Conservation (phyloP, 2,113 vertebrate species). For the Pseudopipra pipra region DNA sequence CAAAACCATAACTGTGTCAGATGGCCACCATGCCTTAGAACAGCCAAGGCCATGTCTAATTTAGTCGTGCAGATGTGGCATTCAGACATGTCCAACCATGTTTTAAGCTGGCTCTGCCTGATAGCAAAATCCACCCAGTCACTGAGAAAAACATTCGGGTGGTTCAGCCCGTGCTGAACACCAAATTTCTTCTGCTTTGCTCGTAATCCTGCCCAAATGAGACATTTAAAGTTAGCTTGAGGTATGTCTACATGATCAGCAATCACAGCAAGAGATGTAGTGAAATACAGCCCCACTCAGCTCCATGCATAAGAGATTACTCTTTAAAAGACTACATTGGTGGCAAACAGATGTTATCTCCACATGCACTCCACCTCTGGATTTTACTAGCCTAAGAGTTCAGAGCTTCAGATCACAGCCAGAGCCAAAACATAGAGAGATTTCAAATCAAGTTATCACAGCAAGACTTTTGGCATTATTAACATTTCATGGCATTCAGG, state of each 20-base stretch:
- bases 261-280: neutral
- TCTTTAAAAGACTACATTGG: neutral
- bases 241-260: neutral
- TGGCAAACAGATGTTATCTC: conserved; percentile 14
- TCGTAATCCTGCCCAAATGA: neutral
- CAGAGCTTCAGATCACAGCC: conserved; percentile 6
- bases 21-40: neutral
- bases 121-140: neutral
- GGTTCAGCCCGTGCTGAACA: neutral
- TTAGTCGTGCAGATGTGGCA: neutral
- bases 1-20: neutral
- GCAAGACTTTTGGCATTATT: neutral
- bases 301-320: neutral
- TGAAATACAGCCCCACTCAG: neutral
- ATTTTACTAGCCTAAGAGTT: conserved; percentile 15
- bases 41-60: neutral
- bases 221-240: neutral
- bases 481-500: neutral
- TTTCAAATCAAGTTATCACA: conserved; percentile 21
- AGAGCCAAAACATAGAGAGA: neutral
- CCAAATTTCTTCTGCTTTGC: neutral
- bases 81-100: neutral
- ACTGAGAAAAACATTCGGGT: neutral
- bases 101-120: neutral
- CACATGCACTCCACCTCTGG: conserved; percentile 1